phyloP scores from a whole-genome alignment of 2,113 vertebrate species.

The Saccopteryx leptura region DNA sequence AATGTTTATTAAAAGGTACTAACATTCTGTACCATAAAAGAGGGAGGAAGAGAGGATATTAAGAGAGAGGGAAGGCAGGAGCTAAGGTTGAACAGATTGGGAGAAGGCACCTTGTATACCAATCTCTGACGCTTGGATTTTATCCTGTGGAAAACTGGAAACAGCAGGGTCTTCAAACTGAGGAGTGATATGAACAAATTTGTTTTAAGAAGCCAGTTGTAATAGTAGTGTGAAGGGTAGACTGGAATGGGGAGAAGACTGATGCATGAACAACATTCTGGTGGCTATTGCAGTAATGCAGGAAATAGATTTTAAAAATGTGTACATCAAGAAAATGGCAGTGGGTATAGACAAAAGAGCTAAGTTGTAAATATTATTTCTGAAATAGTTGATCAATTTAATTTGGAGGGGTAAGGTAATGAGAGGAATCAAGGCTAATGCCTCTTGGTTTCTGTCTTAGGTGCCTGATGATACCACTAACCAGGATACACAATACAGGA shows the following conservation, averaged over 20 bases:
- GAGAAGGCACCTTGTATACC: not conserved
- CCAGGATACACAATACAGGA: not conserved
- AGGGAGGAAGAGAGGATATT: not conserved
- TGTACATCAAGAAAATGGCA: not conserved
- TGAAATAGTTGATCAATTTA: not conserved
- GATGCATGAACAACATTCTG: not conserved
- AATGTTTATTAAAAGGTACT: not conserved
- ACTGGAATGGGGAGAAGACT: not conserved
- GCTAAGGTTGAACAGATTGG: not conserved
- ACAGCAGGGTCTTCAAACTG: not conserved
- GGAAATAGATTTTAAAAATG: not conserved
- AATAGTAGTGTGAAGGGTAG: not conserved
- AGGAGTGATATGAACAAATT: not conserved
- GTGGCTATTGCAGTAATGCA: not conserved
- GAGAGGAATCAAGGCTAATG: not conserved
- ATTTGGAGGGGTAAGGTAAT: not conserved
- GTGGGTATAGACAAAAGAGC: not conserved
- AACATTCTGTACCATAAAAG: not conserved
- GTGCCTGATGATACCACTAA: not conserved
- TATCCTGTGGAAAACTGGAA: not conserved
- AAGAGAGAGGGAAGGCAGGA: not conserved
- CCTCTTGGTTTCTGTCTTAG: not conserved
- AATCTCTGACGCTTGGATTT: not conserved
- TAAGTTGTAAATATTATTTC: not conserved
- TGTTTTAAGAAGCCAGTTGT: not conserved